Conservation (phyloP, 2,797 vertebrate genomes). For the Sebastes cheni region DNA sequence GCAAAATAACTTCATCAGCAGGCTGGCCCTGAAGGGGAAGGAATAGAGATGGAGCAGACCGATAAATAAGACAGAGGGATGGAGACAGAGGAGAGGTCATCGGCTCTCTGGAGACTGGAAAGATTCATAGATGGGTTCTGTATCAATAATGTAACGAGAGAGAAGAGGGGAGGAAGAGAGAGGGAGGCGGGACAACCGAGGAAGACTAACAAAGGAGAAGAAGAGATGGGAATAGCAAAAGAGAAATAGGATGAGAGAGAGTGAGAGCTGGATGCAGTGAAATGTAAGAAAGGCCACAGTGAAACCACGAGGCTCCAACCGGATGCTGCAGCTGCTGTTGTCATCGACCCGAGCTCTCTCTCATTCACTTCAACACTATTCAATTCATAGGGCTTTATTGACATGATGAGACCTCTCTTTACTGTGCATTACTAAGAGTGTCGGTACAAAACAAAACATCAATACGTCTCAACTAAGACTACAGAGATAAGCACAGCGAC, state of each 20-base stretch:
- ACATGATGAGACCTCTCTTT: background rate
- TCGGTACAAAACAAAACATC: background rate
- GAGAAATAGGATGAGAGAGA: background rate
- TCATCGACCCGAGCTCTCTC: background rate
- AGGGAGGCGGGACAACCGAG: background rate
- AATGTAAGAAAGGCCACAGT: slow-evolving; percentile 4
- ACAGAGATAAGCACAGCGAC: background rate
- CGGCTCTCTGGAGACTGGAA: slow-evolving; percentile 31
- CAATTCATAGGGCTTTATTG: slow-evolving; percentile 24
- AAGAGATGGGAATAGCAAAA: background rate
- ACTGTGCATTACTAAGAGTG: slow-evolving; percentile 1
- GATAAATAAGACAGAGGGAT: slow-evolving; percentile 15
- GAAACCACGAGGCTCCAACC: slow-evolving; percentile 7
- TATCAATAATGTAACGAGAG: slow-evolving; percentile 55
- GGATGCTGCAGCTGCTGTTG: background rate
- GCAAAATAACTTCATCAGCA: slow-evolving; percentile 46
- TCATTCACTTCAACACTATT: slow-evolving; percentile 22
- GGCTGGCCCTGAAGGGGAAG: slow-evolving; percentile 22
- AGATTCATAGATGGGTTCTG: slow-evolving; percentile 40
- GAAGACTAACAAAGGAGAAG: background rate
- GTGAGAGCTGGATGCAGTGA: background rate
- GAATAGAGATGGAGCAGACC: slow-evolving; percentile 8
- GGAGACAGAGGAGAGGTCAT: slow-evolving; percentile 24
- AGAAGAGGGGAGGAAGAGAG: background rate
- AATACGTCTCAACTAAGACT: background rate